Base-by-base conservation (phyloP, 2,797 vertebrate genomes). In the Nannoperca australis region DNA sequence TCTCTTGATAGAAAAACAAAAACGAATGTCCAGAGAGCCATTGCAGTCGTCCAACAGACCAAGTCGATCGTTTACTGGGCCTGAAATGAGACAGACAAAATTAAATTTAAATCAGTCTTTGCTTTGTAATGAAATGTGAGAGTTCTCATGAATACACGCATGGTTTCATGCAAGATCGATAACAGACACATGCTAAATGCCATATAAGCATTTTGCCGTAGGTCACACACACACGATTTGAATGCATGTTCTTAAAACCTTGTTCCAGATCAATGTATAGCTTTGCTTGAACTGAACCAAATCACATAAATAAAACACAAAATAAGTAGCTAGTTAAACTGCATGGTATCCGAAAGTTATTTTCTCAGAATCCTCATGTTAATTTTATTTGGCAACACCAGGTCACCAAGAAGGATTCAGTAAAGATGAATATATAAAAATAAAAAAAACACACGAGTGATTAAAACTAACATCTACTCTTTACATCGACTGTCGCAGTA, bases 51-150 rank as follows among this genome's bases (percentile, higher is more conserved):
- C 85, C 77, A 83, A 56, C 30, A 56, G 73, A 58, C 24, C 24
- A 27, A 61, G 74, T 59, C 49, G 51, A 32, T 44, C 1, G 0
- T 81, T 94, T 91, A 95, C 91, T 95, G 94, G 62, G 92, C 92
- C 95, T 96, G 92, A 71, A 91, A 91, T 24, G 64, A 89, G n/a
- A 83, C 18, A 74, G 42, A 62, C 9, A 81, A 5, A 74, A 56
- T 54, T 9, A 14, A 14, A 69, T 24, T 38, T 17, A 20, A 44
- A 44, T 24, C 2, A 18, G n/a, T 42, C 14, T 51, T 58, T 75
- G 36, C 27, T 55, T 38, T 32, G 18, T n/a, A 38, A 59, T 54
- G 9, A 38, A 59, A 73, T 27, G 0, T 60, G 13, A 27, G 30
- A 15, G 72, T 56, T 63, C 7, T 45, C 36, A 10, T 36, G 36